These are phyloP conservation scores for Coturnix japonica DNA, from an alignment of 2,113 vertebrate species.

Conservation along the genomic window DNA sequence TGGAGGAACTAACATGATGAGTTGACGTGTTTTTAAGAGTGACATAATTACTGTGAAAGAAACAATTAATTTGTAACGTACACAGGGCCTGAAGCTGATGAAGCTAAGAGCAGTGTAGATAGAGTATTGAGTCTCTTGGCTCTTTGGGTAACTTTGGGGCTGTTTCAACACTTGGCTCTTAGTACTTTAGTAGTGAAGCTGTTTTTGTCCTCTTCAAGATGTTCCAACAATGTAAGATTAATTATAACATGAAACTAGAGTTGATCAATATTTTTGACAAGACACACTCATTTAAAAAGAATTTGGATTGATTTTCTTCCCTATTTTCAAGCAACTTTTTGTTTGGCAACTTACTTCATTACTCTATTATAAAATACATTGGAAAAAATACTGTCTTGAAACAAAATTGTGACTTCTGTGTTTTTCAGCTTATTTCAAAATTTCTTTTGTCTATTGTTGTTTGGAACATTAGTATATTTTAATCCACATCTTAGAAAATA, in stretches of 20 bases:
- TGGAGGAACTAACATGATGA: slow-evolving; percentile 1
- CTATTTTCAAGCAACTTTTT: background rate
- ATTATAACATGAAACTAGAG: background rate
- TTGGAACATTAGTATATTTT: slow-evolving; percentile 33
- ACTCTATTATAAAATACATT: background rate
- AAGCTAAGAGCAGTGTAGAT: background rate
- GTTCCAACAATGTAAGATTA: background rate
- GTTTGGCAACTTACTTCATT: background rate
- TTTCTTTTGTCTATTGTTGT: slow-evolving; percentile 19
- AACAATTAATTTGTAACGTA: background rate
- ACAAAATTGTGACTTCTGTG: background rate
- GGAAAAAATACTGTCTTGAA: slow-evolving; percentile 37
- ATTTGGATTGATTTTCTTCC: background rate
- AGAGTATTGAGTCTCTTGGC: background rate
- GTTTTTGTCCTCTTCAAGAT: background rate
- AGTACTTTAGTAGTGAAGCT: background rate
- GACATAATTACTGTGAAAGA: background rate
- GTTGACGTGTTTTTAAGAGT: slow-evolving; percentile 18
- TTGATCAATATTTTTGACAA: background rate
- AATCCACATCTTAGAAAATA: background rate
- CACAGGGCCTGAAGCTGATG: background rate
- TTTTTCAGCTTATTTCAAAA: slow-evolving; percentile 27
- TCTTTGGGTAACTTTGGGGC: background rate
- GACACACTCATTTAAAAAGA: background rate
- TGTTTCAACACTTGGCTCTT: background rate